Percentiles rank a stretch among this genome's conserved stretches.
Conservation (phyloP, 2,888 invertebrate genomes). For the Calameuta idolon region DNA sequence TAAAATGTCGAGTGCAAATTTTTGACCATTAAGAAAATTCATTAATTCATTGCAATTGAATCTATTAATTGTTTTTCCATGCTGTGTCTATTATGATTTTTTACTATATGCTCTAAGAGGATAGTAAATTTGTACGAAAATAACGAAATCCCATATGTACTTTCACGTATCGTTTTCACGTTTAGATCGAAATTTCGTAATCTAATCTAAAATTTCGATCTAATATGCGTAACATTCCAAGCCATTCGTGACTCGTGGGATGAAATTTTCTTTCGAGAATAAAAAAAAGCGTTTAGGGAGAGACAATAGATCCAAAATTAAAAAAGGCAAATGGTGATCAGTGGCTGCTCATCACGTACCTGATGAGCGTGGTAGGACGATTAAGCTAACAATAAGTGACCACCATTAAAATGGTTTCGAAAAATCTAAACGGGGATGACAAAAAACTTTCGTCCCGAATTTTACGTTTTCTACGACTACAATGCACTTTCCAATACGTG, state of each 20-base stretch:
- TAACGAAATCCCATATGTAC: background rate
- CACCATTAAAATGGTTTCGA: background rate
- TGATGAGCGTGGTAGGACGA: background rate
- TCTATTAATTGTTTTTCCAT: background rate
- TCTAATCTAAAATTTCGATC: background rate
- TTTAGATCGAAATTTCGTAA: background rate
- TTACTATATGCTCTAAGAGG: background rate
- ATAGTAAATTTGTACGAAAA: background rate
- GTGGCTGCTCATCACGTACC: background rate
- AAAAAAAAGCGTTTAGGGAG: slow-evolving; percentile 14
- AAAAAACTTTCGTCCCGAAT: background rate
- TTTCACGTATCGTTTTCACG: background rate
- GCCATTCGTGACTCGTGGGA: background rate
- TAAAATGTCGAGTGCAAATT: too few relatives aligned
- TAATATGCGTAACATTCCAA: background rate
- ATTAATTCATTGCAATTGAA: background rate
- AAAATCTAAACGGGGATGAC: background rate
- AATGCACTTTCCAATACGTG: background rate
- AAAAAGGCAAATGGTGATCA: background rate
- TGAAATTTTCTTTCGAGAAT: background rate
- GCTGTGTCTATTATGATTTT: background rate
- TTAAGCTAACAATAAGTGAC: background rate
- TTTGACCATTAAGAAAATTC: background rate
- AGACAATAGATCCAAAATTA: slow-evolving; percentile 20
- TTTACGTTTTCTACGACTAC: background rate